Evolutionary conservation across 2,888 invertebrate genomes (phyloP), one percentile per base, ranked within the genome.

Genomic region (Apodemia duryi): DNA sequence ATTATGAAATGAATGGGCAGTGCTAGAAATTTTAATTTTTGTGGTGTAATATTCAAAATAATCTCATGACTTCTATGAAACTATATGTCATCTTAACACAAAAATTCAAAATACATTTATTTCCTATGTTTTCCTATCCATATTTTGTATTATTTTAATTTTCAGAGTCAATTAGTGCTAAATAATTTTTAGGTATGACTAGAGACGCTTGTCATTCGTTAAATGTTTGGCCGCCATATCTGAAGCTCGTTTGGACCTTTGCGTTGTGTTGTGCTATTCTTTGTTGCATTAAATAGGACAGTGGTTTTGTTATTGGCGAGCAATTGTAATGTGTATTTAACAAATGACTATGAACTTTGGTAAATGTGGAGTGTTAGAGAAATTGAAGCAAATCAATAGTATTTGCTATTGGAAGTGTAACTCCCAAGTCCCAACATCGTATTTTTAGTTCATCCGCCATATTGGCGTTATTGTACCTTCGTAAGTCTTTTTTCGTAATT

Each of bases 361-460:
- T 76, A 75, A 75, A 80, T 81, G 91, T 87, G 86, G 84, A 84
- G 90, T 88, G 89, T 82, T 81, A 81, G 74, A 77, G 81, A 78
- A 77, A 81, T 80, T 83, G 76, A 77, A 82, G 83, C 80, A 81
- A 86, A 86, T 85, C 84, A 74, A 81, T 87, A 85, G 75, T 85
- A 83, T 83, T 86, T 82, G 82, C 81, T 79, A 82, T 87, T 83
- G 83, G 82, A 84, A 85, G 84, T 89, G 85, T 88, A 80, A 83
- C 87, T 88, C 84, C 61, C 78, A 81, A 83, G 87, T 88, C 84
- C 61, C 78, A 81, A 83, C 91, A 88, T 88, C 91, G 90, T 92
- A 92, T 92, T 91, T 92, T 92, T 92, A 92, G 93, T 93, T 89
- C 92, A 91, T 93, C 94, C 94, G 94, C 94, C 94, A 94, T 94